Percentiles rank a stretch among this genome's conserved stretches.
Evolutionary conservation across 2,113 vertebrate species (phyloP).

Genomic region (Panthera uncia): DNA sequence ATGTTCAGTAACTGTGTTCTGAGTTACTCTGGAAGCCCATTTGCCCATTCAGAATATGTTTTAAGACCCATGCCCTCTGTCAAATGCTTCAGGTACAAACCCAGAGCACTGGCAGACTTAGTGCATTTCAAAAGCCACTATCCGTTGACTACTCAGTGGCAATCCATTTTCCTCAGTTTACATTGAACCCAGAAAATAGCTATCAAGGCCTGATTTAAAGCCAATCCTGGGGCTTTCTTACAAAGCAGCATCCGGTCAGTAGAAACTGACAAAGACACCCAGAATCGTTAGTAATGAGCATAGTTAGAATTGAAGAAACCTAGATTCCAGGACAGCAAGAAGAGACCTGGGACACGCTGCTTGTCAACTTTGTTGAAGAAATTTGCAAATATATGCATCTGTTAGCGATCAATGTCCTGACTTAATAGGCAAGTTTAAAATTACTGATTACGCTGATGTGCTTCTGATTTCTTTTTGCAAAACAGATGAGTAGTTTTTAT

Average conservation of each 20-base stretch:
- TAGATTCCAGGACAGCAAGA: background rate
- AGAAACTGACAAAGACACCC: background rate
- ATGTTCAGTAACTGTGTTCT: background rate
- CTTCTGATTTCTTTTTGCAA: constrained; percentile 86
- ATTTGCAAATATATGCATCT: constrained; percentile 84
- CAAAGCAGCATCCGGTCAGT: background rate
- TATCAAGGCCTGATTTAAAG: background rate
- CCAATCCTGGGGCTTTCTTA: background rate
- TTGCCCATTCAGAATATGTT: background rate
- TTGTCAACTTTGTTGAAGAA: constrained; percentile 76
- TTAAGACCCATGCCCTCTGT: background rate
- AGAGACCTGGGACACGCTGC: constrained; percentile 51
- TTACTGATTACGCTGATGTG: constrained; percentile 84
- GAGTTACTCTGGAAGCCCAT: background rate
- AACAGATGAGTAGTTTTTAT: constrained; percentile 87
- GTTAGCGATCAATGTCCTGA: constrained; percentile 85
- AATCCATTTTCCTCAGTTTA: background rate
- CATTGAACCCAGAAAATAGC: background rate
- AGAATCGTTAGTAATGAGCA: background rate
- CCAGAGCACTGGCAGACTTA: background rate
- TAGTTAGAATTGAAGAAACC: constrained; percentile 4
- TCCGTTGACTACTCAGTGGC: background rate
- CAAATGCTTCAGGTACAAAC: background rate
- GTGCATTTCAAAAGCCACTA: background rate
- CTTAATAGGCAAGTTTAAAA: constrained; percentile 85